These are phyloP conservation scores for Sthenelais limicola DNA, from an alignment of 2,888 invertebrate species.

Conservation along the genomic window DNA sequence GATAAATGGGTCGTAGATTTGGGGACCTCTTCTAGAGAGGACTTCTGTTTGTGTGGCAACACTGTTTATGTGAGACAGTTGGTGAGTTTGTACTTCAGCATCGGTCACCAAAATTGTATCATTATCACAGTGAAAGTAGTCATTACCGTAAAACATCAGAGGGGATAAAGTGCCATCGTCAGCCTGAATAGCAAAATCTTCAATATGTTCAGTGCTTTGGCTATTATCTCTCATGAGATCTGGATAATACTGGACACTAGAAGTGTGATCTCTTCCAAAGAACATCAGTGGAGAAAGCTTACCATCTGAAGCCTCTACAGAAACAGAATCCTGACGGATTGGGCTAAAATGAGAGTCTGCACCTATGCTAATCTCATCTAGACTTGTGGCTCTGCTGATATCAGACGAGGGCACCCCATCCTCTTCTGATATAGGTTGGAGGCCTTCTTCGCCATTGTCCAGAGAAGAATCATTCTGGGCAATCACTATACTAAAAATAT, in stretches of 20 bases:
- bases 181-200: constrained; percentile 13
- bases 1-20: not conserved
- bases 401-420: constrained; percentile 21
- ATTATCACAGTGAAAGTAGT: not conserved
- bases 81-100: not conserved
- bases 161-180: constrained; percentile 39
- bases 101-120: not conserved
- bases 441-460: not conserved
- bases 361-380: constrained; percentile 11
- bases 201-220: not conserved
- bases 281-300: constrained; percentile 27
- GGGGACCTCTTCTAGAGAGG: not conserved
- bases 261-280: not conserved
- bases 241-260: too few species aligned
- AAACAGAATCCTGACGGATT: not conserved
- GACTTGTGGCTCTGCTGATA: not conserved
- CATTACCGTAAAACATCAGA: constrained; percentile 9
- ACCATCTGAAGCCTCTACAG: constrained; percentile 33
- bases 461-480: not conserved
- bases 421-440: constrained; percentile 41
- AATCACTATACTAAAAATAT: not conserved
- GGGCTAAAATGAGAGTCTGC: constrained; percentile 4
- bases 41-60: constrained; percentile 2
- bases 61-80: not conserved
- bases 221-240: not conserved